Evolutionary conservation across 2,888 invertebrate genomes (phyloP), one percentile per base, ranked within the genome.

Genomic region (Apamea crenata): DNA sequence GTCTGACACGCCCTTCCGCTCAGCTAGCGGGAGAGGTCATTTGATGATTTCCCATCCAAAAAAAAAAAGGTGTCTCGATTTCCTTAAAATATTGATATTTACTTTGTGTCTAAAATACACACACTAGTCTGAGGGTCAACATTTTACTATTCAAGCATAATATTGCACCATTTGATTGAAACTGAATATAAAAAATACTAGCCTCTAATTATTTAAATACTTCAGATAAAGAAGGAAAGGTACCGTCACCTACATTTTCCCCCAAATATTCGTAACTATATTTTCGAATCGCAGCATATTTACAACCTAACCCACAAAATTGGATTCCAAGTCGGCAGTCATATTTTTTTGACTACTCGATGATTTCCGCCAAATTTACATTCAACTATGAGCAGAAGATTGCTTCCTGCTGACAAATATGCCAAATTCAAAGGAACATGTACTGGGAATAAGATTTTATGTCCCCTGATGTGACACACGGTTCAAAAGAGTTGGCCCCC

Each of bases 401-500:
- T 85, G 87, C 81, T 89, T 88, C 81, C 79, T 80, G 73, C 74
- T 87, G 83, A 88, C 88, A 88, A 87, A 86, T 90, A 79, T 78
- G 69, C 21, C 29, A 74, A 87, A 87, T 87, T 80, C 83, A 83
- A 82, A 81, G 80, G 73, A 69, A 78, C 68, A 47, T 68, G 77
- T 8, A 61, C 75, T 47, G 74, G 80, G 66, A 82, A 87, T 81
- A 78, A 67, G 72, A 87, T 84, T 90, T 78, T 36, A 82, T 81
- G 53, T 78, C 74, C 75, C 74, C 68, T 29, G 16, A 36, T 63
- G 71, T 50, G 81, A 87, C 84, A 86, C 69, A 90, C 82, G 40
- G 82, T 10, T 32, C 4, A 12, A 18, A 36, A 44, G 16, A 36
- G 2, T 25, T 1, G 25, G 0, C 25, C 1, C 10, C 5, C 1